These are phyloP conservation scores for Merluccius polli DNA, from an alignment of 2,797 vertebrate genomes.

Conservation along the genomic window DNA sequence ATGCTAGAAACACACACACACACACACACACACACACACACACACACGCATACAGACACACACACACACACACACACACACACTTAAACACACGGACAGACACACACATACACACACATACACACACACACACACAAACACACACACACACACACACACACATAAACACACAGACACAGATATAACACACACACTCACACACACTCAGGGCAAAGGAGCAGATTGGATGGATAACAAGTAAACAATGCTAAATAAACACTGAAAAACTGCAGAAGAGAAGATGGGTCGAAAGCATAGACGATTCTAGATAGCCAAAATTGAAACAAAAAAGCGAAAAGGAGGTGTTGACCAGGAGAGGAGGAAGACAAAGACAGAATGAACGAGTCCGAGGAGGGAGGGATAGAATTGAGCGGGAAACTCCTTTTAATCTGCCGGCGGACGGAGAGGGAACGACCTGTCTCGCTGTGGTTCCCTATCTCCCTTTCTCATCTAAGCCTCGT, in stretches of 20 bases:
- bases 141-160: background rate
- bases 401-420: conserved; percentile 35
- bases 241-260: background rate
- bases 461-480: conserved; percentile 52
- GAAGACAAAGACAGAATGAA: background rate
- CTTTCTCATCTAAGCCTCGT: conserved; percentile 59
- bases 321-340: background rate
- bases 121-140: background rate
- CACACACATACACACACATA: too few species aligned
- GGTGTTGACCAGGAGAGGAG: conserved; percentile 10
- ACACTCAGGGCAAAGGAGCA: background rate
- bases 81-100: background rate
- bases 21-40: conserved; percentile 21
- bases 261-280: background rate
- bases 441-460: conserved; percentile 55
- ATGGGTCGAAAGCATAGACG: conserved; percentile 24
- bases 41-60: conserved; percentile 22
- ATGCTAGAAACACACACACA: conserved; percentile 13
- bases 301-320: background rate
- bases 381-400: conserved; percentile 27
- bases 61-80: conserved; percentile 17
- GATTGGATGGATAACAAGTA: background rate
- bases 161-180: background rate
- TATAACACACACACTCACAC: background rate
- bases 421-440: conserved; percentile 45